Percentiles rank a stretch among this genome's conserved stretches.
phyloP scores from a whole-genome alignment of 2,888 invertebrate genomes.

The Aphrophora alni region DNA sequence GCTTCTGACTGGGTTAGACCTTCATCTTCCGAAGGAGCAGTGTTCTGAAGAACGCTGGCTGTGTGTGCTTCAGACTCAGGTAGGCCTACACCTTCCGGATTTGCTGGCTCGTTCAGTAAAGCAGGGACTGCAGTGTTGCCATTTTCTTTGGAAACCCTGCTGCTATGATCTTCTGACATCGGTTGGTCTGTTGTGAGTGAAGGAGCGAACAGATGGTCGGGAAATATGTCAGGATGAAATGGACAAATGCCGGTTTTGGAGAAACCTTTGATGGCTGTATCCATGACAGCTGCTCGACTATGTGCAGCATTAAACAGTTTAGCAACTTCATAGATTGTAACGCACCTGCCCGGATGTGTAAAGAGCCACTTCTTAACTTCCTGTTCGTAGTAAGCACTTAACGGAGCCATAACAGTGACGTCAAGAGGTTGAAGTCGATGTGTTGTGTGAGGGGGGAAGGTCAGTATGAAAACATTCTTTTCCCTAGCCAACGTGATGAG shows the following conservation, averaged over 20 bases:
- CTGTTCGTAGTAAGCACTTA: constrained; percentile 49
- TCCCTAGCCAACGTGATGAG: constrained; percentile 26
- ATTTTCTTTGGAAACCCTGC: neutral
- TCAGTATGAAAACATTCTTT: neutral
- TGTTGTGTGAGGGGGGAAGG: constrained; percentile 24
- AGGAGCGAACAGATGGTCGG: constrained; percentile 47
- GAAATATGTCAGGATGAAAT: constrained; percentile 50
- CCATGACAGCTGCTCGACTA: constrained; percentile 47
- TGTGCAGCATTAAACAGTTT: constrained; percentile 38
- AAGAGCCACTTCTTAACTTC: constrained; percentile 46
- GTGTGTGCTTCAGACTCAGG: neutral
- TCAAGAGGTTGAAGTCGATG: constrained; percentile 38
- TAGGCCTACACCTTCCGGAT: no score
- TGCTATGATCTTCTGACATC: constrained; percentile 1
- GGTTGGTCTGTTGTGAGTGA: neutral
- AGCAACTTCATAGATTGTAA: constrained; percentile 49
- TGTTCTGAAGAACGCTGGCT: neutral
- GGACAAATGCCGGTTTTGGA: constrained; percentile 51
- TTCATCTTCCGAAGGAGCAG: neutral
- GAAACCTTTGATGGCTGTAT: constrained; percentile 52
- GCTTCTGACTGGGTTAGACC: neutral
- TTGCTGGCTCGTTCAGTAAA: no score
- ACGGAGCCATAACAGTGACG: constrained; percentile 49
- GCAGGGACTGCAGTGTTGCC: neutral
- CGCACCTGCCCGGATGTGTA: constrained; percentile 48